phyloP scores from a whole-genome alignment of 2,797 vertebrate species.

The Cossypha heuglini region DNA sequence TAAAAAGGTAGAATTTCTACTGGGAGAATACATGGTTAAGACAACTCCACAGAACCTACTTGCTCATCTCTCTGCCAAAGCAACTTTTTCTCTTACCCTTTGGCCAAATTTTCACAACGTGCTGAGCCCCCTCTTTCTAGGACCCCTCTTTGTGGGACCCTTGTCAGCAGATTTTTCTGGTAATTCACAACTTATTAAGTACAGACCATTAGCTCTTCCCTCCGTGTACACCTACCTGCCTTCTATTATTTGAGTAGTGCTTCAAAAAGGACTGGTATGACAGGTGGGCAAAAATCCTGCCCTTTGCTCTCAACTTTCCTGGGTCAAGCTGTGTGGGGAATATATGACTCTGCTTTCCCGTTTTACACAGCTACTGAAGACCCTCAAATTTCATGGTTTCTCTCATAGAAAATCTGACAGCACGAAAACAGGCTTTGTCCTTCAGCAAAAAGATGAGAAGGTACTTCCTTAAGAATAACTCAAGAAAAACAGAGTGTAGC shows the following conservation, averaged over 20 bases:
- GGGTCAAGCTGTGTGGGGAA: not conserved
- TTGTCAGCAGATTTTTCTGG: not conserved
- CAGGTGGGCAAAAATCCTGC: not conserved
- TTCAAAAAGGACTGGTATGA: not conserved
- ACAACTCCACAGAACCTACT: not conserved
- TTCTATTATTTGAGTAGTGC: not conserved
- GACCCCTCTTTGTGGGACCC: not conserved
- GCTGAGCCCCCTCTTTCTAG: not conserved
- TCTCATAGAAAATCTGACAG: not conserved
- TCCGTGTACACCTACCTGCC: rapidly evolving
- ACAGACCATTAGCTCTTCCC: not conserved
- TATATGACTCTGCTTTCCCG: not conserved
- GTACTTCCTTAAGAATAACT: not conserved
- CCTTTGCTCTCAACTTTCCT: not conserved
- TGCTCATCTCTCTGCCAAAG: not conserved
- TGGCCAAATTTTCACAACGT: not conserved
- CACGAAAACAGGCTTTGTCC: not conserved
- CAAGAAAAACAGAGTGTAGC: not conserved
- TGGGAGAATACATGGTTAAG: not conserved
- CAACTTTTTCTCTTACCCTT: not conserved
- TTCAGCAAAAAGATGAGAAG: not conserved
- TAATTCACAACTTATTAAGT: not conserved
- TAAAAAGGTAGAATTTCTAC: not conserved
- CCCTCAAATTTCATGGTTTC: not conserved
- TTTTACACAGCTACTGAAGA: not conserved